Evolutionary conservation across 2,113 vertebrate species (phyloP), one percentile per base, ranked within the genome.

Genomic region (Trogon surrucura): DNA sequence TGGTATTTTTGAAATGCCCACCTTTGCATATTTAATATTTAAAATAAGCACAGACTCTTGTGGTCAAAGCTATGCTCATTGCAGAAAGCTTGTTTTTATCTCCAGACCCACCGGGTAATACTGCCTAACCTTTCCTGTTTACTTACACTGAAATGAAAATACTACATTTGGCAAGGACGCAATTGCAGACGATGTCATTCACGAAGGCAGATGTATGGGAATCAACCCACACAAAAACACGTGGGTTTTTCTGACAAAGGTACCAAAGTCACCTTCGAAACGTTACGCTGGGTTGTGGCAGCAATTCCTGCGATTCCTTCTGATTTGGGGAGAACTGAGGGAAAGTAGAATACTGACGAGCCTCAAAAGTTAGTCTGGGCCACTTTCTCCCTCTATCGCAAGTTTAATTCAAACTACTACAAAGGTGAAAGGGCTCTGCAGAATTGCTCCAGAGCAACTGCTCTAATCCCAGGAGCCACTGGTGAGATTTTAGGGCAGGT

Each of bases 191-290:
- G 34, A 2, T 2, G 9, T 13, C 51, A 94, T 19, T 57, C 82
- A 45, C 15, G 41, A 65, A 85, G 34, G 41, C 53, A 82, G 23
- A 85, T 16, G 54, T 4, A 57, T 2, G 1, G 25, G 15, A 16
- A 88, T 27, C 25, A 62, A 65, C 6, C 25, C 29, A 6, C 44
- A 41, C 6, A 88, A 67, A 74, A 88, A 30, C 10, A 29, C 0
- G 4, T 7, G 30, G 3, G 11, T 0, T 3, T 25, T 83, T 87
- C 29, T 53, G 41, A 36, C 36, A 85, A 88, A 77, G 0, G 0
- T 11, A 62, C 38, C 36, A 82, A 89, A 89, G 56, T 41, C 32
- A 41, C 45, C 30, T 65, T 0, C 11, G 4, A 75, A 82, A 82
- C 2, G 2, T 27, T 67, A 66, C 60, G 54, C 19, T 4, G 22